Base-by-base conservation (phyloP, 1,140 invertebrate genomes). In the Homalodisca vitripennis region DNA sequence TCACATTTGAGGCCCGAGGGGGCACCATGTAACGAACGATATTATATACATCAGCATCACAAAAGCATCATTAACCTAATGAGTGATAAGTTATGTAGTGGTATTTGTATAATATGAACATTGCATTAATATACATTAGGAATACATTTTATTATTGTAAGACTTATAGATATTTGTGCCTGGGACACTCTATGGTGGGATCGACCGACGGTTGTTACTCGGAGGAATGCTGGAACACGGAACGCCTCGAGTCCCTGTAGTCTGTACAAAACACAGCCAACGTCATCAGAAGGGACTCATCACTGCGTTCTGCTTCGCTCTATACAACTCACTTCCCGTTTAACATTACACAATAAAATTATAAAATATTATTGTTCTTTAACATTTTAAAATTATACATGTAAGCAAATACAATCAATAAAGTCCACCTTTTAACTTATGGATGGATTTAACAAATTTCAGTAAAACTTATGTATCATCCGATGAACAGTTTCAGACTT, bases 11-110 rank as follows among this genome's bases (percentile, higher is more conserved):
- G 32, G 63, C 10, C 63, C 41, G 13, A 1, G 29, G 32, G 34
- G 20, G 17, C 63, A 47, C 26, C 22, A n/a, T 22, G 34, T 46
- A 41, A 66, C 55, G 29, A 12, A n/a, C 31, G 34, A 63, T 63
- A 63, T 63, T 32, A 34, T 46, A 26, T 66, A 66, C 63, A 66
- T 46, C 63, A 46, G 63, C 63, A 66, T 66, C 63, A 66, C 32
- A 66, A 66, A 66, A 66, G 63, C 63, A 27, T 66, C 29, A 41
- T 66, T 46, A 27, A 66, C 32, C 63, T 66, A 66, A 66, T 66
- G 63, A 66, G 63, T 66, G 32, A 66, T 66, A 46, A 66, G 20
- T 66, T 41, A 66, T 46, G 27, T 20, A 66, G 63, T 66, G 63
- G 32, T 66, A 63, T 29, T 12, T 20, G 3, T 63, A 66, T 47